A percentile compares a stretch with the other conserved stretches of the same genome.
Evolutionary conservation across 2,888 invertebrate genomes (phyloP).

Genomic region (Pteria penguin): DNA sequence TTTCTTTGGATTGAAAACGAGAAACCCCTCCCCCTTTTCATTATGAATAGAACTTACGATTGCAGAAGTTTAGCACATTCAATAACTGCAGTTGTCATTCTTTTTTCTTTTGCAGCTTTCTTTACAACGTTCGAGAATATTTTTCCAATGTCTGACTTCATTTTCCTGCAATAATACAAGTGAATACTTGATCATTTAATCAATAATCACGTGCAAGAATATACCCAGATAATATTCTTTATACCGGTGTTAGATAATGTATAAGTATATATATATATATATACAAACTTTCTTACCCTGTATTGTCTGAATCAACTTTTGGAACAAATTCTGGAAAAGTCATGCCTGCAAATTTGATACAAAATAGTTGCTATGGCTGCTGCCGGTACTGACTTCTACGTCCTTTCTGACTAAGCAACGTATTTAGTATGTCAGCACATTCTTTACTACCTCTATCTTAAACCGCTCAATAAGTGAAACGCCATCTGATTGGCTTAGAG

Average conservation of each 20-base stretch:
- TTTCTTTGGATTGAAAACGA: too few species aligned
- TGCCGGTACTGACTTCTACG: not conserved
- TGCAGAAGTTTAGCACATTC: conserved; percentile 13
- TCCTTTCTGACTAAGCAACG: not conserved
- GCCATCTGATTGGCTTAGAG: conserved; percentile 7
- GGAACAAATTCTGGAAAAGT: not conserved
- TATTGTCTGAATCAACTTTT: not conserved
- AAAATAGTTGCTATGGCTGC: not conserved
- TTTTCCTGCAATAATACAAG: too few species aligned
- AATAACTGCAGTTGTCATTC: conserved; percentile 11
- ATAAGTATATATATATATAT: not conserved
- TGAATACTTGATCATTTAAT: too few species aligned
- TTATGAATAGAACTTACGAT: conserved; percentile 30
- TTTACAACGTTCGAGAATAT: not conserved
- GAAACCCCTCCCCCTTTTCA: too few species aligned
- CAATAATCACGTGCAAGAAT: too few species aligned
- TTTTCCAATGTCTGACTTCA: not conserved
- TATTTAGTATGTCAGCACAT: conserved; percentile 22
- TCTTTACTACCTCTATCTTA: conserved; percentile 1
- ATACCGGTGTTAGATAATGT: not conserved
- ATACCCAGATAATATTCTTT: too few species aligned
- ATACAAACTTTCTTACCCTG: conserved; percentile 1
- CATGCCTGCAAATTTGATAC: not conserved
- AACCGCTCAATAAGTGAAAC: not conserved
- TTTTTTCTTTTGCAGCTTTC: conserved; percentile 5